A percentile compares a stretch with the other conserved stretches of the same genome.
Evolutionary conservation across 1,140 invertebrate genomes (phyloP).

Genomic region (Globodera ellingtonae): DNA sequence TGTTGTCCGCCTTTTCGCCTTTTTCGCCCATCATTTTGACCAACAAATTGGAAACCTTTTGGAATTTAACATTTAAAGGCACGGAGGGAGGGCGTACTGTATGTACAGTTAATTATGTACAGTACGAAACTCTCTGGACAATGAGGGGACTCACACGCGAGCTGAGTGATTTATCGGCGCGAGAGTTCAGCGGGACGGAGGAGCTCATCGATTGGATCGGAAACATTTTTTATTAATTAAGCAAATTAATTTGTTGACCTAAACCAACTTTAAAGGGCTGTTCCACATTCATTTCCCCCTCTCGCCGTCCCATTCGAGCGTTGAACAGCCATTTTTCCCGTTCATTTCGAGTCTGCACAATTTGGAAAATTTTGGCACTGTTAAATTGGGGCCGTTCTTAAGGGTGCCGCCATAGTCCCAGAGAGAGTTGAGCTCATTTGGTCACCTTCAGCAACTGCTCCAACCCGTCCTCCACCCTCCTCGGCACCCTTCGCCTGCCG

Average conservation of each 20-base stretch:
- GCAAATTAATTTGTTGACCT: not conserved
- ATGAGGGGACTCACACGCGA: not conserved
- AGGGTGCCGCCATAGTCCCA: not conserved
- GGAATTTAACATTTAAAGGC: too few relatives aligned
- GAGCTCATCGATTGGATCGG: not conserved
- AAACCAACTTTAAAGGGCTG: conserved; percentile 17
- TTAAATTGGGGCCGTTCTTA: not conserved
- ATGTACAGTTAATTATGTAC: not conserved
- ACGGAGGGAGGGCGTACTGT: not conserved
- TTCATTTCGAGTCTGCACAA: not conserved
- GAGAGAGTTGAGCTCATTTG: not conserved
- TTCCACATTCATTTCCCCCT: not conserved
- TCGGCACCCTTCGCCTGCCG: not conserved
- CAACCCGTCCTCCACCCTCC: not conserved
- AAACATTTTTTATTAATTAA: not conserved
- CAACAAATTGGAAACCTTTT: conserved; percentile 21
- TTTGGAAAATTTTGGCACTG: not conserved
- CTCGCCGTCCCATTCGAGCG: not conserved
- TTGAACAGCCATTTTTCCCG: conserved; percentile 3
- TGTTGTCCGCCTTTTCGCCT: not conserved
- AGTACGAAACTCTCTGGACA: not conserved
- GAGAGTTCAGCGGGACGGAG: not conserved
- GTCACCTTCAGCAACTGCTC: not conserved
- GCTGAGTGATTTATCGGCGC: not conserved
- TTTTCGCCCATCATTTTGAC: conserved; percentile 11